Base-by-base conservation (phyloP, 2,113 vertebrate species). In the Otocyon megalotis region DNA sequence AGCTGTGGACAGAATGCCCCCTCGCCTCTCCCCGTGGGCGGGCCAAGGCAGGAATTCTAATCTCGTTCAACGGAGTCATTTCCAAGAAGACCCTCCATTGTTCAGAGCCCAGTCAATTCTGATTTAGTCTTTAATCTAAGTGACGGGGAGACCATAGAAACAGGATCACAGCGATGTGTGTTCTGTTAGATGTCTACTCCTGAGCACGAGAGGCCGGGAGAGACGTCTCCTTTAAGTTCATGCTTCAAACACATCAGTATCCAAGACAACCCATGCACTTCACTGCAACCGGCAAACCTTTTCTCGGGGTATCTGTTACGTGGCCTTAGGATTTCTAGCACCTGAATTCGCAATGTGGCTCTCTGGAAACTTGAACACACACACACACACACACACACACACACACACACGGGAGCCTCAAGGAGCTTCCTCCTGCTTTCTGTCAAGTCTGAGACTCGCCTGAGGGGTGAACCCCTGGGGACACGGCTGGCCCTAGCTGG, bases 401-500 rank as follows among this genome's bases (percentile, higher is more conserved):
- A 3, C 50, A 15, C 16, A 16, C 5, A 28, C 60, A 22, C 10
- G 2, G 19, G 15, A 6, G 2, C 43, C 89, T 69, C 37, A 17
- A 37, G 35, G 35, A 24, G 2, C 0, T 2, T 12, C 22, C 35
- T 15, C 56, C 10, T 58, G 53, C 13, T 10, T 0, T 30, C 7
- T 26, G 56, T 17, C 2, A 32, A 24, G 56, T 1, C 32, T 5
- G 16, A 37, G 2, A 1, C 80, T 19, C 74, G 37, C 0, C 60
- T 37, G 1, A 0, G 2, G 5, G 0, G 4, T 11, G 17, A 19
- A 8, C 11, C 9, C 32, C 24, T 24, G 0, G 4, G 8, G 8
- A 7, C 35, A 8, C 0, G 0, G 7, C 14, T 0, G 26, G 19
- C 37, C 17, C 24, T 37, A 1, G 9, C 14, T 1, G 5, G 63